Evolutionary conservation across 2,797 vertebrate genomes (phyloP), one percentile per base, ranked within the genome.

Genomic region (Melanotaenia pygmaea): DNA sequence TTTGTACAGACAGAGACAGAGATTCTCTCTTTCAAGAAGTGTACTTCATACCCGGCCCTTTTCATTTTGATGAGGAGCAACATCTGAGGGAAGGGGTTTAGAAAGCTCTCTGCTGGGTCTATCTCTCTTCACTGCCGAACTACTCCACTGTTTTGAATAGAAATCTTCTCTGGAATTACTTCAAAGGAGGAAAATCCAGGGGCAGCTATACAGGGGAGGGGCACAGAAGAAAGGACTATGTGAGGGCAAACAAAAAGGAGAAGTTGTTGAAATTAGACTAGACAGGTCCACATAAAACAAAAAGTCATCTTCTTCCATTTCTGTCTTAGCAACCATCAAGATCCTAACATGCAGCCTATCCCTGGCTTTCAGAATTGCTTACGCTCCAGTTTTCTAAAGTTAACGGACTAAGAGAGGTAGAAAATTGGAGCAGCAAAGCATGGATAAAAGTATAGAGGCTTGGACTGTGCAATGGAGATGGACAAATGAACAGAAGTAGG

Each of bases 341-440:
- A 12, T 79, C 61, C 64, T 72, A 68, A 66, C 69, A 70, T 30
- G 53, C 34, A 71, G 77, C 62, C 72, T 26, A 61, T 70, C 60
- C 59, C 69, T 67, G 56, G n/a, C 50, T 67, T 59, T 10, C 45
- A 59, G 74, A 83, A 87, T 85, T 85, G 84, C 83, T 89, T 83
- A 86, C 60, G 89, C 84, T 86, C 88, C 82, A 89, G 86, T 93
- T 91, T 91, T 86, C 76, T 75, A 69, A 90, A 86, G 86, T 84
- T 88, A 89, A 88, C 84, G 84, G 77, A 86, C 34, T 75, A 83
- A 87, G 82, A 91, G 85, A 91, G 88, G 82, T 84, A 88, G 87
- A 88, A 91, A 90, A 91, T 82, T 80, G 86, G 79, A 85, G 87
- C 85, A 92, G 86, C 76, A 88, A 87, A 81, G 88, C 88, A 84